Conservation (phyloP, 1,140 invertebrate species). For the Neuroterus valhalla region DNA sequence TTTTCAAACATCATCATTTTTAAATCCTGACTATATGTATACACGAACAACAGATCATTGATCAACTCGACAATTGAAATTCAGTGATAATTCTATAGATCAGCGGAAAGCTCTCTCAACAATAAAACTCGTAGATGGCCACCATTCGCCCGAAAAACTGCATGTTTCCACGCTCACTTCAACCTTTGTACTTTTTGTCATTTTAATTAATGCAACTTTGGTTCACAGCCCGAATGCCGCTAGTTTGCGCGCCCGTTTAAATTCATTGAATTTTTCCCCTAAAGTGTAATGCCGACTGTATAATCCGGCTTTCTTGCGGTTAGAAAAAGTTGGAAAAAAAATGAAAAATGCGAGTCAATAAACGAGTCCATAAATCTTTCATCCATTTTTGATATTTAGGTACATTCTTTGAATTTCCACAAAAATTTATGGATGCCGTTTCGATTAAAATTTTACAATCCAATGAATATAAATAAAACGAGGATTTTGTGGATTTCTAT, state of each 20-base stretch:
- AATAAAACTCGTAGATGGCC: constrained; percentile 15
- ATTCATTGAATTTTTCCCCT: constrained; percentile 6
- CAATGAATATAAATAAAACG: neutral
- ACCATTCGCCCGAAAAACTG: constrained; percentile 7
- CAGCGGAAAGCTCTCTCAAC: constrained; percentile 18
- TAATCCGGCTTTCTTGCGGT: neutral
- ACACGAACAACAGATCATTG: too few relatives aligned
- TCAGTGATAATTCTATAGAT: constrained; percentile 14
- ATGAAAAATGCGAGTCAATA: constrained; percentile 5
- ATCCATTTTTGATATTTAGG: neutral
- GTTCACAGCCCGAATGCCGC: neutral
- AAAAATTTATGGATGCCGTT: too few relatives aligned
- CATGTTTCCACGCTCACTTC: constrained; percentile 9
- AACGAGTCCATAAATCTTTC: neutral
- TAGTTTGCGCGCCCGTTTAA: constrained; percentile 19
- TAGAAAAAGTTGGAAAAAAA: neutral
- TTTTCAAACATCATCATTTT: too few relatives aligned
- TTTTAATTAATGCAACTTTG: constrained; percentile 21
- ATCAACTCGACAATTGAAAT: neutral
- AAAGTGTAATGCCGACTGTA: neutral
- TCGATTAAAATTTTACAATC: neutral
- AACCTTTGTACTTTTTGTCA: constrained; percentile 21
- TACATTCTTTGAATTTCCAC: too few relatives aligned
- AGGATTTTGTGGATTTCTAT: neutral
- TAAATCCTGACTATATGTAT: too few relatives aligned